phyloP scores from a whole-genome alignment of 2,888 invertebrate species.

The Protodeltote pygarga region DNA sequence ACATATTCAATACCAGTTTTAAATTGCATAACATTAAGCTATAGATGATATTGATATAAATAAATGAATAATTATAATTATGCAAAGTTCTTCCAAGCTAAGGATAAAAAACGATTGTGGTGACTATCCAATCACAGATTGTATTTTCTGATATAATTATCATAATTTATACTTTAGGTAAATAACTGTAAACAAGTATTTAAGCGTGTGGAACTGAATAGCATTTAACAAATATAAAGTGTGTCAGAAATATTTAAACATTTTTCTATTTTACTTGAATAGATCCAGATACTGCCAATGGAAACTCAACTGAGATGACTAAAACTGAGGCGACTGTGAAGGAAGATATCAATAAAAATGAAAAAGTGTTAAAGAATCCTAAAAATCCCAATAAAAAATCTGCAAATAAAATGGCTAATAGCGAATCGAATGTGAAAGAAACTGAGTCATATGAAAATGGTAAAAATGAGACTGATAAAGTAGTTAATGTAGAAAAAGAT shows the following conservation, averaged over 20 bases:
- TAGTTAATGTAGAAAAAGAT: conserved; percentile 71
- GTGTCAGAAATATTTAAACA: conserved; percentile 1
- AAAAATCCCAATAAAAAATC: conserved; percentile 75
- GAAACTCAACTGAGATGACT: conserved; percentile 69
- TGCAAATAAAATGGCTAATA: conserved; percentile 67
- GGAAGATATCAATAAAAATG: conserved; percentile 81
- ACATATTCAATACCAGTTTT: no score
- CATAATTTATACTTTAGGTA: no score
- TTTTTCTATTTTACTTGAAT: conserved; percentile 10
- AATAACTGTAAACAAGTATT: no score
- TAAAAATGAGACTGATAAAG: conserved; percentile 84
- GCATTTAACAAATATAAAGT: no score
- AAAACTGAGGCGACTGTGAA: conserved; percentile 71
- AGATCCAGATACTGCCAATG: conserved; percentile 81
- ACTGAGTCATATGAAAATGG: conserved; percentile 78
- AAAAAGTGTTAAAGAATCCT: conserved; percentile 72
- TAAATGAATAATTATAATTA: no score
- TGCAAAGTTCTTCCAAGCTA: no score
- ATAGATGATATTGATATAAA: no score
- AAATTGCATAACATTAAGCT: no score
- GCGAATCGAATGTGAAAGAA: conserved; percentile 64
- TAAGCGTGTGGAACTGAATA: no score
- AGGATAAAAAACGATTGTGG: no score
- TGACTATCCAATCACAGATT: no score
- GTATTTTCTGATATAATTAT: no score